Evolutionary conservation across 1,140 invertebrate species (phyloP), one percentile per base, ranked within the genome.

Genomic region (Drosophila quadrilineata): DNA sequence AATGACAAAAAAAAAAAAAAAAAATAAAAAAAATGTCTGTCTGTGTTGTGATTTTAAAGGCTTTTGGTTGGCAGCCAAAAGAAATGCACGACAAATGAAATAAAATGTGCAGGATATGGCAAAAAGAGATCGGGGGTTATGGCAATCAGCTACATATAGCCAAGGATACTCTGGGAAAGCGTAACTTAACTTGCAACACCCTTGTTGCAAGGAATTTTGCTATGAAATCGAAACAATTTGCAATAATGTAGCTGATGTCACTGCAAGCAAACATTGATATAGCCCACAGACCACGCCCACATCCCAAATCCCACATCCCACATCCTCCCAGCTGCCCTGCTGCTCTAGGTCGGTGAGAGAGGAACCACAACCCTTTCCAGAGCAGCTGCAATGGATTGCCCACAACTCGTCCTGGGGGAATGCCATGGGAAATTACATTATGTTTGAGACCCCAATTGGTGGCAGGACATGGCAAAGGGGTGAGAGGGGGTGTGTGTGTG

Each of bases 211-310:
- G n/a, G 68, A 71, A 77, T 71, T 68, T 77, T 79, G 62, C 85
- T 84, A 84, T 85, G 71, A 79, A 84, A 85, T 79, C 58, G 79
- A 84, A 84, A 84, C 79, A 84, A 84, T 84, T 84, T 85, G 74
- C 79, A 84, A 84, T 85, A 84, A 84, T 84, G 79, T 85, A 84
- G 77, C 79, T 85, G 74, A 75, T 84, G 79, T 79, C 79, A 84
- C 12, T 84, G 74, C 70, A 74, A 65, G 79, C 77, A 62, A n/a
- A n/a, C n/a, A n/a, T n/a, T n/a, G n/a, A n/a, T n/a, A n/a, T 77
- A 43, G 36, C 12, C 22, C 16, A 36, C 38, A 56, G 21, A 52
- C 28, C 49, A 60, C 54, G 53, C 43, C 48, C 41, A 19, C 28
- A n/a, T 12, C 22, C 16, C 19, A 16, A 19, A 0, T 14, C 41